A percentile compares a stretch with the other conserved stretches of the same genome.
Conservation (phyloP, 2,888 invertebrate genomes). For the Melinaea menophilus region DNA sequence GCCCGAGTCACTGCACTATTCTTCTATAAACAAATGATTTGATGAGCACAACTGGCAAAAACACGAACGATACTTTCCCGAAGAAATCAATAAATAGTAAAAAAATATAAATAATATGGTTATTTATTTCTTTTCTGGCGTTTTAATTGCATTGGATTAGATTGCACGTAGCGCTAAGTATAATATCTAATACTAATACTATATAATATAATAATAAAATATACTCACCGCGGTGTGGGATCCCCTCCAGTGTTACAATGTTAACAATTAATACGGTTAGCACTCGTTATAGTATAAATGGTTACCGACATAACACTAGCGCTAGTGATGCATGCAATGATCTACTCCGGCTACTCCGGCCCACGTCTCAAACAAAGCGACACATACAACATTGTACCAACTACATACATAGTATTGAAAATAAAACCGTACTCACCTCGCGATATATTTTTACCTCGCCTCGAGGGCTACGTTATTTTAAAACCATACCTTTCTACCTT, state of each 20-base stretch:
- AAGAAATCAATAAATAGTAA: conserved; percentile 36
- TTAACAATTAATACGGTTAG: conserved; percentile 51
- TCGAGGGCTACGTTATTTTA: conserved; percentile 57
- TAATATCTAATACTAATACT: conserved; percentile 20
- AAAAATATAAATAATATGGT: conserved; percentile 11
- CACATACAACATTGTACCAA: conserved; percentile 34
- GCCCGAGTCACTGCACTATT: conserved; percentile 24
- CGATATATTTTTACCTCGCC: conserved; percentile 58
- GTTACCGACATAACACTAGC: conserved; percentile 30
- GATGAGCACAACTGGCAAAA: conserved; percentile 36
- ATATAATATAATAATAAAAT: conserved; percentile 41
- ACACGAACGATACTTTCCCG: conserved; percentile 34
- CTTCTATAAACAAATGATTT: conserved; percentile 51
- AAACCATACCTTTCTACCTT: conserved; percentile 58
- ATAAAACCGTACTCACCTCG: conserved; percentile 60
- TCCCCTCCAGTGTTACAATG: conserved; percentile 44
- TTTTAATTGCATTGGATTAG: conserved; percentile 32
- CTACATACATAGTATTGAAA: conserved; percentile 13
- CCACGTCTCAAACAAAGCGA: conserved; percentile 62
- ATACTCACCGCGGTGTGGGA: conserved; percentile 60
- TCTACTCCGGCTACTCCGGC: conserved; percentile 39
- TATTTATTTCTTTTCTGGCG: conserved; percentile 15
- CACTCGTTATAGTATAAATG: conserved; percentile 39
- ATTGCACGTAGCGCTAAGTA: conserved; percentile 47
- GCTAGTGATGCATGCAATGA: conserved; percentile 53